Conservation (phyloP, 1,140 invertebrate genomes). For the Potamilus streckersoni region DNA sequence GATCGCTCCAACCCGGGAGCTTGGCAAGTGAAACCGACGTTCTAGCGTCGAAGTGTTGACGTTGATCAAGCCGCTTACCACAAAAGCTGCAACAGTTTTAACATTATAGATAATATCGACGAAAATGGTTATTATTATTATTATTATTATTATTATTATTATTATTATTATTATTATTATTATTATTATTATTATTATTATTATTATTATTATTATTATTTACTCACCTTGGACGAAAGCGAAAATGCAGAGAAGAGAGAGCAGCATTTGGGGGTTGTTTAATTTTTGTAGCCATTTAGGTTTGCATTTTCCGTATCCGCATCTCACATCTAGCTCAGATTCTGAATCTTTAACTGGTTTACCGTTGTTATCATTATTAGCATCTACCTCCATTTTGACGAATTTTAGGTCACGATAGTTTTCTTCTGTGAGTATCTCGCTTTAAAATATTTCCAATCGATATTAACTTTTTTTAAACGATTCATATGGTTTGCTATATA, state of each 20-base stretch:
- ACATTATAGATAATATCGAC: background rate
- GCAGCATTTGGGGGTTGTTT: slow-evolving; percentile 81
- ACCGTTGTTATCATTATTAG: too few species aligned
- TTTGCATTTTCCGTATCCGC: slow-evolving; percentile 35
- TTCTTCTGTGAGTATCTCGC: too few species aligned
- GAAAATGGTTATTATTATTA: background rate
- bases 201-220: background rate
- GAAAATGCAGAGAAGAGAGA: slow-evolving; percentile 84
- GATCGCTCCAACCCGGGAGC: slow-evolving; percentile 80
- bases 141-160: background rate
- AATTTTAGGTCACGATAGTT: too few species aligned
- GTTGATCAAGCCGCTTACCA: slow-evolving; percentile 89
- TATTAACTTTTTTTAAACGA: too few species aligned
- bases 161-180: too few species aligned
- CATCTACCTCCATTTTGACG: too few species aligned
- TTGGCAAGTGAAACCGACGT: slow-evolving; percentile 80
- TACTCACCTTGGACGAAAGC: slow-evolving; percentile 81
- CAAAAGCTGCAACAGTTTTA: slow-evolving; percentile 74
- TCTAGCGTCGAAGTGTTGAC: slow-evolving; percentile 90
- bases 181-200: too few species aligned
- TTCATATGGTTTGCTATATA: too few species aligned
- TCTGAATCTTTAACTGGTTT: too few species aligned
- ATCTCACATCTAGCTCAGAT: slow-evolving; percentile 20
- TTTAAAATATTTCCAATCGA: too few species aligned
- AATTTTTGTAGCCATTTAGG: slow-evolving; percentile 76